Conservation (phyloP, 2,797 vertebrate species). For the Sardinella longiceps region DNA sequence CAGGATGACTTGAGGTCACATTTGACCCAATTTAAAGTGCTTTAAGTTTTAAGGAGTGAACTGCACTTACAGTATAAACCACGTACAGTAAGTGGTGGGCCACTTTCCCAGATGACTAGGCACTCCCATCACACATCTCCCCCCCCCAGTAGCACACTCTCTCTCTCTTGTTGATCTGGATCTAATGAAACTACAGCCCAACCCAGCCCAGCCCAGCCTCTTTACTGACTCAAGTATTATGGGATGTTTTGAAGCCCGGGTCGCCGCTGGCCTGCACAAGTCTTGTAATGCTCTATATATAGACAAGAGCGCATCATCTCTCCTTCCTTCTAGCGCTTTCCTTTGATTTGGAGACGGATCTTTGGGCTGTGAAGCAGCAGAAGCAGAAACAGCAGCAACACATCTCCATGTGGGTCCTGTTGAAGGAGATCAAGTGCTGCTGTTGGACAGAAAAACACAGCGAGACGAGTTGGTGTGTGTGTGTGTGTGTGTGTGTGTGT, state of each 20-base stretch:
- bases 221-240: background rate
- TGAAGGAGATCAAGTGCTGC: conserved; percentile 40
- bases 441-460: conserved; percentile 9
- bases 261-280: background rate
- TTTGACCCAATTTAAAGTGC: conserved; percentile 55
- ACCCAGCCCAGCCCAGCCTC: no score
- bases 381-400: background rate
- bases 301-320: background rate
- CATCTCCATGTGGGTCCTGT: conserved; percentile 26
- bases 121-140: background rate
- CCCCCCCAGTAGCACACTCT: no score
- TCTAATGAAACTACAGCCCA: background rate
- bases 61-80: background rate
- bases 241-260: background rate
- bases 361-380: conserved; percentile 30
- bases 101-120: background rate
- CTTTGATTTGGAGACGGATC: background rate
- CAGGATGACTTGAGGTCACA: background rate
- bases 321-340: no score
- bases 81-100: background rate
- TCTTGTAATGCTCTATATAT: background rate
- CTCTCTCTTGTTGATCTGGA: background rate
- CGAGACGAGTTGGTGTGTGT: background rate
- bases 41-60: conserved; percentile 33
- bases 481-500: no score